Percentiles rank a stretch among this genome's conserved stretches.
Evolutionary conservation across 1,140 invertebrate genomes (phyloP).

Genomic region (Lineus longissimus): DNA sequence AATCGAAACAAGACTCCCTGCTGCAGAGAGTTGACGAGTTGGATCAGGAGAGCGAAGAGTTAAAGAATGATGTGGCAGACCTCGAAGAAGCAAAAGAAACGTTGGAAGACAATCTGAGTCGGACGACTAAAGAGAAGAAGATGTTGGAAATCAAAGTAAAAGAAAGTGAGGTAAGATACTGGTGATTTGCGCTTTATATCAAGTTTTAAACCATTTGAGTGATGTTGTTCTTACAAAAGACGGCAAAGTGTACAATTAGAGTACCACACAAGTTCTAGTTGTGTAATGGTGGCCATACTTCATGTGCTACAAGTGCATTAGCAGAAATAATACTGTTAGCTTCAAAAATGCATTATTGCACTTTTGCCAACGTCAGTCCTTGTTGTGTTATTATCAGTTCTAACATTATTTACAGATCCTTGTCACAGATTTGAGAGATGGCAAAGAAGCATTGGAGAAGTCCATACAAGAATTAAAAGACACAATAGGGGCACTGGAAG

Average conservation of each 20-base stretch:
- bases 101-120: slow-evolving; percentile 29
- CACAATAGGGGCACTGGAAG: slow-evolving; percentile 26
- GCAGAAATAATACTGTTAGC: too few species aligned
- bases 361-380: too few species aligned
- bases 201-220: background rate
- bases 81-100: slow-evolving; percentile 43
- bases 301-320: too few species aligned
- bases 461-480: slow-evolving; percentile 28
- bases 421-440: slow-evolving; percentile 29
- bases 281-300: too few species aligned
- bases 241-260: too few species aligned
- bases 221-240: too few species aligned
- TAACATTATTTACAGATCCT: slow-evolving; percentile 30
- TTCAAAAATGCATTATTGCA: too few species aligned
- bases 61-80: slow-evolving; percentile 34
- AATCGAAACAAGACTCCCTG: slow-evolving; percentile 43
- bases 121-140: background rate
- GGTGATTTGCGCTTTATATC: background rate
- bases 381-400: too few species aligned
- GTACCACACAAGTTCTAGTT: too few species aligned
- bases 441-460: slow-evolving; percentile 36
- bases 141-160: slow-evolving; percentile 25
- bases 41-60: slow-evolving; percentile 40
- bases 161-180: slow-evolving; percentile 34
- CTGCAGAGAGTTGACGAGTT: slow-evolving; percentile 36